Evolutionary conservation across 2,113 vertebrate genomes (phyloP), one percentile per base, ranked within the genome.

Genomic region (Podiceps cristatus): DNA sequence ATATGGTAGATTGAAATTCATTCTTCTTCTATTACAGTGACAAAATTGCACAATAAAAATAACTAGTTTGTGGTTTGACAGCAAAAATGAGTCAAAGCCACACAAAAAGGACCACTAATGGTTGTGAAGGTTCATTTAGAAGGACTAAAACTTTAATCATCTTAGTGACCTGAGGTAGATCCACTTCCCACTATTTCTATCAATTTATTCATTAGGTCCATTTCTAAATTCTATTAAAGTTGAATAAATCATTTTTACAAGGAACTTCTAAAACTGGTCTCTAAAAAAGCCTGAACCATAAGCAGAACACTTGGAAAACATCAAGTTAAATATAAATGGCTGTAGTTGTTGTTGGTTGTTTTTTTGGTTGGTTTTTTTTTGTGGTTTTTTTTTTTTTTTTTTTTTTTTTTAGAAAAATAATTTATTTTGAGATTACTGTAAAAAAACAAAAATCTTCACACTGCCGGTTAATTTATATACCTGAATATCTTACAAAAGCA

Each of bases 81-180:
- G 78, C 71, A 95, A 88, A 95, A 91, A 89, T 85, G 5, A 97
- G 50, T 91, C 73, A 84, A 92, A 94, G 81, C 84, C 92, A 90
- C 86, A 93, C 22, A 84, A 94, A 91, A 83, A 88, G 7, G 60
- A 74, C 17, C 8, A 68, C 40, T 90, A 80, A 64, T 64, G 35
- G 55, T 66, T 82, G 40, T 66, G 75, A 88, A 90, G 44, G 75
- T 77, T 68, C 55, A 95, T 92, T 92, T 82, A 73, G 71, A 63
- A 88, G 68, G 56, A 89, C 73, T 90, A 85, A 75, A 87, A 50
- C 33, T 74, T 91, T 50, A 67, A 45, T 71, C 50, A 76, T 67
- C 24, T 40, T 50, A 78, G 12, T 22, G 47, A 83, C 42, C 22
- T 44, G n/a, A 85, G 40, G 24, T 59, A 78, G 72, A 7, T 82